Evolutionary conservation across 1,140 invertebrate species (phyloP), one percentile per base, ranked within the genome.

Genomic region (Rhagoletis zephyria): DNA sequence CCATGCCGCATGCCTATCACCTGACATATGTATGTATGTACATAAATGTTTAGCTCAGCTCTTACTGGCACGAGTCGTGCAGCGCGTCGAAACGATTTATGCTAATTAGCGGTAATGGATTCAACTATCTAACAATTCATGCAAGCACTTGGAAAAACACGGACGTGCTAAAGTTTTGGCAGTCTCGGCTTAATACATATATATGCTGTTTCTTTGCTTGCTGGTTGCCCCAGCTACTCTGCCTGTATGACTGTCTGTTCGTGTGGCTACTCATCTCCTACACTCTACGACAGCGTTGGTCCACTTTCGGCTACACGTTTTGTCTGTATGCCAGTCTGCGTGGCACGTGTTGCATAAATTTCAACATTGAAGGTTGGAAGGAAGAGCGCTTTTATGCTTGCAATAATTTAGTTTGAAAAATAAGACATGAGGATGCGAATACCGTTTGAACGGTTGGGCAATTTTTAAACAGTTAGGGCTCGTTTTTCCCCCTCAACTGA

Each of bases 51-150:
- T 30, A 30, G n/a, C 74, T 81, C 48, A 51, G 45, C 48, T 19
- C 42, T 56, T 81, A 81, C 42, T 56, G 74, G 74, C 48, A 19
- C n/a, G 42, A 63, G 63, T 42, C 85, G 85, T 85, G 85, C 30
- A 42, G 59, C 85, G 85, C 85, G 60, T 45, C 56, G 60, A 42
- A 85, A n/a, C 85, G 85, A 63, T 87, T 87, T 87, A 87, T 87
- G 87, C 51, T 87, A 87, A 87, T 87, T 87, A 87, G 87, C 67
- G 42, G 87, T 67, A 63, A 87, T 87, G 87, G 67, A 67, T 87
- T 81, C 51, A 67, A 67, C 67, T 19, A 60, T 81, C 51, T 19
- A 30, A 81, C 74, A 48, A 51, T 10, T 81, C 74, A 56, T 81
- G 48, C 74, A 81, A 81, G 16, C n/a, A 30, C 74, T 81, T 56